Conservation (phyloP, 2,888 invertebrate genomes). For the Ceratothoa steindachneri region DNA sequence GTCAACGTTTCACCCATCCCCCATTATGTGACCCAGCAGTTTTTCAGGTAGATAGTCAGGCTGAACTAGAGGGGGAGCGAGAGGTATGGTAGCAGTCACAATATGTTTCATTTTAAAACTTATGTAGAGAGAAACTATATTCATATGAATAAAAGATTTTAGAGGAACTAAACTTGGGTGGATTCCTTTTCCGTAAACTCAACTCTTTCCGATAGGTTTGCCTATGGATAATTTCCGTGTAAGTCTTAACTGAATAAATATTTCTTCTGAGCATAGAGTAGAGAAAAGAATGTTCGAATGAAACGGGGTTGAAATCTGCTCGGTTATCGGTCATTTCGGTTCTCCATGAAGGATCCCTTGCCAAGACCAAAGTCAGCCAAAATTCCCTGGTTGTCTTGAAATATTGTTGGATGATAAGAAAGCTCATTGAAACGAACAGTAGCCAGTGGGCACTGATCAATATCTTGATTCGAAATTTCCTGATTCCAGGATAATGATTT, state of each 20-base stretch:
- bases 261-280: slow-evolving; percentile 21
- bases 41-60: slow-evolving; percentile 16
- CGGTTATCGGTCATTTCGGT: background rate
- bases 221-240: slow-evolving; percentile 25
- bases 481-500: background rate
- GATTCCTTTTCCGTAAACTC: slow-evolving; percentile 26
- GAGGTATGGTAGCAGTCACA: slow-evolving; percentile 37
- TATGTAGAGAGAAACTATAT: slow-evolving; percentile 23
- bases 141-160: slow-evolving; percentile 32
- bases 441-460: slow-evolving; percentile 35
- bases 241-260: background rate
- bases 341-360: slow-evolving; percentile 13
- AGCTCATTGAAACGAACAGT: slow-evolving; percentile 26
- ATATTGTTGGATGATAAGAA: background rate
- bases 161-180: slow-evolving; percentile 26
- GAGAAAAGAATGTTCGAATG: background rate
- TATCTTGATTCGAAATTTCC: background rate
- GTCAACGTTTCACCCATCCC: slow-evolving; percentile 44
- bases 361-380: background rate
- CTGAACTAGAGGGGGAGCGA: slow-evolving; percentile 7
- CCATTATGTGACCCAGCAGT: slow-evolving; percentile 31
- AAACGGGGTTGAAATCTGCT: background rate
- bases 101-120: slow-evolving; percentile 21
- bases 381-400: background rate
- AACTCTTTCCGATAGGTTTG: slow-evolving; percentile 40